These are phyloP conservation scores for Ophion costatus DNA, from an alignment of 2,888 invertebrate species.

Conservation along the genomic window DNA sequence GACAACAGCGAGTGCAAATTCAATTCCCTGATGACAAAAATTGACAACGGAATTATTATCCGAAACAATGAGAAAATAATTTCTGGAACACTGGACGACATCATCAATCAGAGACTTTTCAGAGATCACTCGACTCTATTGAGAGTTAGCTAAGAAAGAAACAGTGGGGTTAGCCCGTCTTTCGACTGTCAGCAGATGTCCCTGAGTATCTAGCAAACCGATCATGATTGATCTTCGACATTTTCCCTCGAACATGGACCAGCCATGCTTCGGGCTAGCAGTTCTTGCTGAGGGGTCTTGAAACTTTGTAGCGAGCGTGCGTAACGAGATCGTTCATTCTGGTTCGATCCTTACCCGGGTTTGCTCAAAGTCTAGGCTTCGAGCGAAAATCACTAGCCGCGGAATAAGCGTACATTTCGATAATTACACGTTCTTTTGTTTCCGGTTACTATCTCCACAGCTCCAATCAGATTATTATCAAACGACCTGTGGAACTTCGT, in stretches of 20 bases:
- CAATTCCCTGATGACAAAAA: neutral
- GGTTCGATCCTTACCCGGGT: neutral
- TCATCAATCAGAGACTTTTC: conserved; percentile 60
- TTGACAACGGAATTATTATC: conserved; percentile 1
- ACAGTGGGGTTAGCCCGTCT: conserved; percentile 6
- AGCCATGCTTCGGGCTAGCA: conserved; percentile 5
- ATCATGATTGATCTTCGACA: conserved; percentile 72
- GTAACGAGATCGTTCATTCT: conserved; percentile 25
- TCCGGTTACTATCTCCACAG: conserved; percentile 9
- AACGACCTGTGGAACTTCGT: conserved; percentile 27
- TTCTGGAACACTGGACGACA: neutral
- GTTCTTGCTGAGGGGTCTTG: neutral
- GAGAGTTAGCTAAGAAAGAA: conserved; percentile 5
- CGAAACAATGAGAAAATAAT: conserved; percentile 7
- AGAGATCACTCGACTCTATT: conserved; percentile 32
- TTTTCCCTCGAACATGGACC: conserved; percentile 51
- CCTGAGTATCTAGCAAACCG: conserved; percentile 67
- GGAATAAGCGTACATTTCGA: conserved; percentile 10
- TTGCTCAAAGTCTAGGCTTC: neutral
- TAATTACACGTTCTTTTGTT: conserved; percentile 19
- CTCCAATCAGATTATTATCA: conserved; percentile 28
- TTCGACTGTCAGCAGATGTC: conserved; percentile 67
- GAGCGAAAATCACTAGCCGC: conserved; percentile 3
- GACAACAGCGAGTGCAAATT: neutral
- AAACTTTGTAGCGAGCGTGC: conserved; percentile 6